Conservation (phyloP, 1,140 invertebrate genomes). For the Zaprionus lachaisei region DNA sequence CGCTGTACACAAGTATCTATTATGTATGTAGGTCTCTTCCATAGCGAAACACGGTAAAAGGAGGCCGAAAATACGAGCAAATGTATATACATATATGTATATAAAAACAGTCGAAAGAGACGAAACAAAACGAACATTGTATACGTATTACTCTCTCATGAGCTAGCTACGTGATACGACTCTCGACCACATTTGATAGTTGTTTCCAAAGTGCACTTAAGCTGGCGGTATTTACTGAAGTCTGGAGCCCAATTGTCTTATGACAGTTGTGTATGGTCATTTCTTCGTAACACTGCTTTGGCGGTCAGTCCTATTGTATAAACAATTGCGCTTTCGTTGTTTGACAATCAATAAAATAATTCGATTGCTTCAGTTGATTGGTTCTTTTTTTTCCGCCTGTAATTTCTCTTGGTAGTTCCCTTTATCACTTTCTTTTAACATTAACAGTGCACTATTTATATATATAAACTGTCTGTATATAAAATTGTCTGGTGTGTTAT, state of each 20-base stretch:
- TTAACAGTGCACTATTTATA: no score
- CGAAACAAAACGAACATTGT: not conserved
- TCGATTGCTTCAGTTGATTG: not conserved
- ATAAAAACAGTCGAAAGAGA: not conserved
- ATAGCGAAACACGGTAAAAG: not conserved
- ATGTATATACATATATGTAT: not conserved
- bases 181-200: slow-evolving; percentile 2
- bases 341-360: not conserved
- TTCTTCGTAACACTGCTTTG: not conserved
- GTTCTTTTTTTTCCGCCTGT: no score
- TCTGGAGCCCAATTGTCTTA: not conserved
- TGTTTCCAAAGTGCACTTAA: slow-evolving; percentile 1
- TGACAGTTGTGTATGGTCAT: not conserved
- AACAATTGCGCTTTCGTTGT: not conserved
- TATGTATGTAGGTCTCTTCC: not conserved
- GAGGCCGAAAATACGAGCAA: not conserved
- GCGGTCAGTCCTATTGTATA: not conserved
- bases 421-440: no score
- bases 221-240: not conserved
- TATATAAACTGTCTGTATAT: no score
- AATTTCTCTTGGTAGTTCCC: no score
- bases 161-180: slow-evolving; percentile 1
- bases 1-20: slow-evolving; percentile 14
- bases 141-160: not conserved
- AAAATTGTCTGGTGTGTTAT: not conserved